Evolutionary conservation across 2,888 invertebrate genomes (phyloP).

Genomic region (Eustalomyia histrio): DNA sequence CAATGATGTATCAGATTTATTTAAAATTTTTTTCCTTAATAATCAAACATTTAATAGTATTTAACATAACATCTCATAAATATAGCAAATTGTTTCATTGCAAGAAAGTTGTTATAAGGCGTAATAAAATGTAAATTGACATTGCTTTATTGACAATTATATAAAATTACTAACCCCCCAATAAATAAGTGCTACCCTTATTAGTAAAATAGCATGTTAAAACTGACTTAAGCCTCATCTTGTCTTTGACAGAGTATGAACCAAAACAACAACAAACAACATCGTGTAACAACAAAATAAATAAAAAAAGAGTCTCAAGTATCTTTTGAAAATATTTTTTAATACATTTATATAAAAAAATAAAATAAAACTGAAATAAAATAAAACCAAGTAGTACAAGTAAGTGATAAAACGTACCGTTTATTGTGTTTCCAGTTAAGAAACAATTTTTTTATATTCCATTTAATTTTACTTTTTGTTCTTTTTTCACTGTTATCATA

Average conservation of each 20-base stretch:
- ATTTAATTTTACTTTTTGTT: conserved; percentile 20
- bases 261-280: conserved; percentile 37
- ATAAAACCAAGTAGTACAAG: conserved; percentile 30
- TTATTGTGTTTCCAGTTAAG: conserved; percentile 59
- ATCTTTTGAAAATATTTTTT: conserved; percentile 62
- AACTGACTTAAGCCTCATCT: conserved; percentile 60
- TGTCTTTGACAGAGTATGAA: conserved; percentile 40
- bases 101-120: no score
- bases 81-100: no score
- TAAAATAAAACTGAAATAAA: no score
- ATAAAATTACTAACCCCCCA: no score
- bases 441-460: conserved; percentile 44
- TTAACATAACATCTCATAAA: no score
- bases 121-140: no score
- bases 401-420: conserved; percentile 55
- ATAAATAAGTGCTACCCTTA: neutral
- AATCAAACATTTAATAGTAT: no score
- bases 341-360: conserved; percentile 36
- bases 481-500: conserved; percentile 33
- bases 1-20: no score
- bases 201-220: conserved; percentile 42
- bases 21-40: no score
- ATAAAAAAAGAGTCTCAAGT: conserved; percentile 47
- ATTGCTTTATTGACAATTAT: no score
- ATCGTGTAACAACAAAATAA: conserved; percentile 18